Evolutionary conservation across 2,888 invertebrate genomes (phyloP).

Genomic region (Cantharis rufa): DNA sequence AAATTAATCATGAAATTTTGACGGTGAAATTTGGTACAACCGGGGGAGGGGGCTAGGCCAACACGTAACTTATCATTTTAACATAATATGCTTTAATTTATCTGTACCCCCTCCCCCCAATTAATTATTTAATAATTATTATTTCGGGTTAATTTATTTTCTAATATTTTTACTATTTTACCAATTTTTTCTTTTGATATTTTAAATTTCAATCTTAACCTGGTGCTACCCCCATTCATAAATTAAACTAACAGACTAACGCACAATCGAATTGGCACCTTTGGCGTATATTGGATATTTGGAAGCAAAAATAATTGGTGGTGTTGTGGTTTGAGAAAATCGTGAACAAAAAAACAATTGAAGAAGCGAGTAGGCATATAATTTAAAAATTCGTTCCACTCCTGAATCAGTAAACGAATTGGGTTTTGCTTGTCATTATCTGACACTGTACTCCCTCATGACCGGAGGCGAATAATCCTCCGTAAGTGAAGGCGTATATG

Average conservation of each 20-base stretch:
- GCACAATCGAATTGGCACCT: neutral
- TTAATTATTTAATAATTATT: no score
- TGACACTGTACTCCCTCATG: constrained; percentile 4
- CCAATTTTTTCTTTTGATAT: neutral
- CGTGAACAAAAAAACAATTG: neutral
- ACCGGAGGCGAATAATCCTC: neutral
- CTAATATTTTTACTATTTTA: no score
- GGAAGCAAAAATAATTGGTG: neutral
- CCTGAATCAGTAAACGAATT: constrained; percentile 23
- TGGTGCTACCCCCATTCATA: neutral
- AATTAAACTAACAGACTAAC: neutral
- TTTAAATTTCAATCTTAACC: no score
- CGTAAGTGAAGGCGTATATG: neutral
- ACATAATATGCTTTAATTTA: no score
- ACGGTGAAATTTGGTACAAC: no score
- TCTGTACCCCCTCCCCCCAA: no score
- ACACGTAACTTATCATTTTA: no score
- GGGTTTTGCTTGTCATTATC: constrained; percentile 7
- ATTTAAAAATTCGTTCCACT: constrained; percentile 25
- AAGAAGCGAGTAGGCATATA: neutral
- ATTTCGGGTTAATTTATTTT: no score
- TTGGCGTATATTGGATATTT: neutral
- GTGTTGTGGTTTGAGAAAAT: neutral
- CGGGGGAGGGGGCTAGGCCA: no score
- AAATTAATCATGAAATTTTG: no score